Evolutionary conservation across 2,888 invertebrate species (phyloP), one percentile per base, ranked within the genome.

Genomic region (Diarsia dahlii): DNA sequence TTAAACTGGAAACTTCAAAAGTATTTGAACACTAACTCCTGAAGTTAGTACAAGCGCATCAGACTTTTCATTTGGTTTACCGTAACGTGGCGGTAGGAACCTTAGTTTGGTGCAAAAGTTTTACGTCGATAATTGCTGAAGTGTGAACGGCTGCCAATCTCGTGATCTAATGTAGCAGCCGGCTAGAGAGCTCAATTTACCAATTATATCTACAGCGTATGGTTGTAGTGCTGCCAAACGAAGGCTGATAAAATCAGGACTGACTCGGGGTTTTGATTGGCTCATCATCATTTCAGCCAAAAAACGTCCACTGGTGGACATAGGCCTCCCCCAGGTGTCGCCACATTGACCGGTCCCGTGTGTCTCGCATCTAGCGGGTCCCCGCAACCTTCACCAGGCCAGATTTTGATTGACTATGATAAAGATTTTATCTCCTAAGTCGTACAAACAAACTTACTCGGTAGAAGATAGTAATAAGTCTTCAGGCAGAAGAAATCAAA

Each of bases 61-160:
- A 78, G 87, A 86, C 83, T 84, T 87, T 89, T 88, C 88, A 86
- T 90, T 90, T 80, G 90, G 90, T 90, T 91, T 87, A 85, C 86
- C 88, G 86, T 88, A 85, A 89, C 89, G 87, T 89, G 88, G 90
- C 85, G 89, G 91, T 93, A 93, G 88, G 90, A 91, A 91, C 92
- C 86, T 88, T 87, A 87, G 90, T 92, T 93, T 88, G 89, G 89
- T 92, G 91, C 92, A 90, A 93, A 95, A 95, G 93, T 95, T 95
- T 86, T 81, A 90, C 92, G 92, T 87, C 93, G 92, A 93, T 95
- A 95, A 95, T 95, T 95, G 91, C 92, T 91, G 89, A 89, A 94
- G 94, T 94, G 95, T 93, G 93, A 94, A 93, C 91, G 88, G 91
- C 90, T 91, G 91, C 90, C 91, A 91, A 92, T 91, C 92, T 89